A percentile compares a stretch with the other conserved stretches of the same genome.
These are phyloP conservation scores for Pelecanus crispus DNA, from an alignment of 2,113 vertebrate species.

Conservation along the genomic window DNA sequence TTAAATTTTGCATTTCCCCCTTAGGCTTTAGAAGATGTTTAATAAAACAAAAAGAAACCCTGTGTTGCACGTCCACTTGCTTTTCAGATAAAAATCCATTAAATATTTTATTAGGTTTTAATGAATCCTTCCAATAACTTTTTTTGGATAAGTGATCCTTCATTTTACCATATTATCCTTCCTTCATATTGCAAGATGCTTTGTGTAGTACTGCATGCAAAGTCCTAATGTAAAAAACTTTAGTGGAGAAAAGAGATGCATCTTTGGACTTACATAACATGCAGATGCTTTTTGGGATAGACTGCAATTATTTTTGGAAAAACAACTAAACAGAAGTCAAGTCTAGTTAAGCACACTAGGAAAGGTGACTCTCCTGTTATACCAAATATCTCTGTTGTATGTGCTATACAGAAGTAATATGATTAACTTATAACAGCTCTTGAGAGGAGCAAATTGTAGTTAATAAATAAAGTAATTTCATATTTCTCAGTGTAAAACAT, in stretches of 20 bases:
- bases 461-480: background rate
- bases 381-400: background rate
- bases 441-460: background rate
- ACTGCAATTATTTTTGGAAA: background rate
- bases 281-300: background rate
- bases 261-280: background rate
- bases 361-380: background rate
- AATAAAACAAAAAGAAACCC: background rate
- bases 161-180: background rate
- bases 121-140: background rate
- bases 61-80: background rate
- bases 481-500: background rate
- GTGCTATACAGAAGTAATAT: background rate
- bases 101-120: background rate
- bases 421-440: background rate
- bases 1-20: background rate
- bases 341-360: background rate
- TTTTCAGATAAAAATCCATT: background rate
- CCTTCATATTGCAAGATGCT: background rate
- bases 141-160: background rate
- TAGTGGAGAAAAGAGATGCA: background rate
- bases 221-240: background rate
- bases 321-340: background rate
- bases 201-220: background rate
- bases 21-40: background rate